Percentiles rank a stretch among this genome's conserved stretches.
Conservation (phyloP, 2,113 vertebrate genomes). For the Vimba vimba region DNA sequence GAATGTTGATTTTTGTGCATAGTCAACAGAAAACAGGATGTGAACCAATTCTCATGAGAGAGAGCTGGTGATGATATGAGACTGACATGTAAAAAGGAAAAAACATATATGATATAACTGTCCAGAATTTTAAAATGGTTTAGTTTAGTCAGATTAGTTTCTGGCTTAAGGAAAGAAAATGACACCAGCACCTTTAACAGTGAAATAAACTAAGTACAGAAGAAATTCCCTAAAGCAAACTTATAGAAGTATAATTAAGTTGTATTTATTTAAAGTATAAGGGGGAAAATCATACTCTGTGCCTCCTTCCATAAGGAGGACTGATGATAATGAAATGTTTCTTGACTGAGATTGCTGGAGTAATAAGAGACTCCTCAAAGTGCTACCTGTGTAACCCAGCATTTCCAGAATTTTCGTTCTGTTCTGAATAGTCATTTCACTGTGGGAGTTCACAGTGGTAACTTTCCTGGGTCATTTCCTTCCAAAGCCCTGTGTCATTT, state of each 20-base stretch:
- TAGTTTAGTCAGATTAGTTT: neutral
- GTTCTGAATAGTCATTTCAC: slow-evolving; percentile 28
- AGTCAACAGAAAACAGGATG: neutral
- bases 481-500: slow-evolving; percentile 31
- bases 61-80: neutral
- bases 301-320: neutral
- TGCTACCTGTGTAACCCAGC: neutral
- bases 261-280: neutral
- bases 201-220: neutral
- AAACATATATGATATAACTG: neutral
- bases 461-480: slow-evolving; percentile 35
- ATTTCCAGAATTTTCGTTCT: slow-evolving; percentile 29
- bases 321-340: neutral
- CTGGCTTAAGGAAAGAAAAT: neutral
- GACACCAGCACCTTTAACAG: neutral
- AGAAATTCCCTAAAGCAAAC: neutral
- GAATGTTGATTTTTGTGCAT: slow-evolving; percentile 1
- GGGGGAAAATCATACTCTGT: neutral
- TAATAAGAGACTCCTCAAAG: neutral
- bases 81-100: neutral
- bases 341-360: neutral
- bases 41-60: neutral
- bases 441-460: slow-evolving; percentile 22
- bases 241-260: neutral
- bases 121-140: neutral